A percentile compares a stretch with the other conserved stretches of the same genome.
These are phyloP conservation scores for Athalia rosae DNA, from an alignment of 2,888 invertebrate genomes.

Conservation along the genomic window DNA sequence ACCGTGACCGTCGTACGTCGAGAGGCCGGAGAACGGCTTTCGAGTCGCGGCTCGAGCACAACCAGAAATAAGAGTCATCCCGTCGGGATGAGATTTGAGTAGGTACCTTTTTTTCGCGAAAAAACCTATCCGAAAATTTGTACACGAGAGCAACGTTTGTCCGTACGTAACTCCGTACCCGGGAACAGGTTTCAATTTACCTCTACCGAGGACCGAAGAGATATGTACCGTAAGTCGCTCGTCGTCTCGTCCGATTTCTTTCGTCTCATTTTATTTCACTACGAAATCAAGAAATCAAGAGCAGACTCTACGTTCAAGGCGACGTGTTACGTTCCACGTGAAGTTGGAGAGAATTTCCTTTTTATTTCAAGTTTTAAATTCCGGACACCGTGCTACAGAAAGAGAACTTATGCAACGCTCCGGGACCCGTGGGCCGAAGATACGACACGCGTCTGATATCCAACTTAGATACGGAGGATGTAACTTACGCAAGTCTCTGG, in stretches of 20 bases:
- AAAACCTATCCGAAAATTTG: not conserved
- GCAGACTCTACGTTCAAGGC: too few species aligned
- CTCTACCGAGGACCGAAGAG: not conserved
- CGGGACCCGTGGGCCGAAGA: conserved; percentile 21
- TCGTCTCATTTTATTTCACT: not conserved
- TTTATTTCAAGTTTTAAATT: too few species aligned
- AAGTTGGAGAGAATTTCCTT: too few species aligned
- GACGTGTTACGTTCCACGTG: too few species aligned
- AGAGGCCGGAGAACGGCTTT: conserved; percentile 12
- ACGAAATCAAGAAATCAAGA: too few species aligned
- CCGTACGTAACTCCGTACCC: not conserved
- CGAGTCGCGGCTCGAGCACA: conserved; percentile 17
- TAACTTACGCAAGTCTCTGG: conserved; percentile 41
- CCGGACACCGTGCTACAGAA: not conserved
- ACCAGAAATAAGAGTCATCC: conserved; percentile 18
- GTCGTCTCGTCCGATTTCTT: not conserved
- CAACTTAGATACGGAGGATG: conserved; percentile 32
- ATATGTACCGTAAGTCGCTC: too few species aligned
- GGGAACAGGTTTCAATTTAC: conserved; percentile 32
- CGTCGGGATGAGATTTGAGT: conserved; percentile 2
- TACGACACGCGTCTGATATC: conserved; percentile 36
- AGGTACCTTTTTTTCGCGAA: conserved; percentile 8
- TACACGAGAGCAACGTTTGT: conserved; percentile 16
- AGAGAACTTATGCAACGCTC: conserved; percentile 11
- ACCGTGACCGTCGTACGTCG: conserved; percentile 20